Base-by-base conservation (phyloP, 2,797 vertebrate species). In the Acomys russatus region DNA sequence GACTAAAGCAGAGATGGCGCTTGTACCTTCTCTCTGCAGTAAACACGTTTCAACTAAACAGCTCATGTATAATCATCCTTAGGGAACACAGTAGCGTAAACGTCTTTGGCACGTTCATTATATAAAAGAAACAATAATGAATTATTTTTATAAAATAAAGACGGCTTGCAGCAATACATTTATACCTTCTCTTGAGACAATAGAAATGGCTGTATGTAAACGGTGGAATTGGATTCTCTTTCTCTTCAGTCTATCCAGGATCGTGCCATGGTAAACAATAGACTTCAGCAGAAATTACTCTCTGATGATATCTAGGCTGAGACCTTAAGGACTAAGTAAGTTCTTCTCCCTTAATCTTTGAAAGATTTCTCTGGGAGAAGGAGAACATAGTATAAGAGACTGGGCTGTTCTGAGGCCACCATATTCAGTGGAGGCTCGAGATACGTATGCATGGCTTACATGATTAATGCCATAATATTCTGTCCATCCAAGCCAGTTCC, bases 111-210 rank as follows among this genome's bases (percentile, higher is more conserved):
- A 20, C 79, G 44, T 68, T 96, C 70, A 54, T 73, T 93, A 61
- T 9, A 28, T 61, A 83, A 94, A 94, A 91, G 15, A 74, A 91
- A 74, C 2, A 78, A 14, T 20, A 88, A 90, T 54, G 20, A 64
- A 73, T 88, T 89, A 64, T 82, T 95, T 44, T 87, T 83, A 20
- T 76, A 90, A 88, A 89, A 51, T 71, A 90, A 83, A 83, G 11
- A 71, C 44, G n/a, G 2, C 8, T 94, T 79, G 87, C 76, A 56
- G n/a, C 80, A 88, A 92, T 64, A 83, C 9, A 44, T 51, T 70
- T 95, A 49, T 18, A 90, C 14, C 68, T 2, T 83, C 9, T 35
- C 74, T 89, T 90, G 61, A 28, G 56, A 61, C 51, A 88, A 91
- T 49, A 91, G 96, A 91, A 51, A 84, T 71, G 70, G 66, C 17